Evolutionary conservation across 2,797 vertebrate species (phyloP), one percentile per base, ranked within the genome.

Genomic region (Neoniphon sammara): DNA sequence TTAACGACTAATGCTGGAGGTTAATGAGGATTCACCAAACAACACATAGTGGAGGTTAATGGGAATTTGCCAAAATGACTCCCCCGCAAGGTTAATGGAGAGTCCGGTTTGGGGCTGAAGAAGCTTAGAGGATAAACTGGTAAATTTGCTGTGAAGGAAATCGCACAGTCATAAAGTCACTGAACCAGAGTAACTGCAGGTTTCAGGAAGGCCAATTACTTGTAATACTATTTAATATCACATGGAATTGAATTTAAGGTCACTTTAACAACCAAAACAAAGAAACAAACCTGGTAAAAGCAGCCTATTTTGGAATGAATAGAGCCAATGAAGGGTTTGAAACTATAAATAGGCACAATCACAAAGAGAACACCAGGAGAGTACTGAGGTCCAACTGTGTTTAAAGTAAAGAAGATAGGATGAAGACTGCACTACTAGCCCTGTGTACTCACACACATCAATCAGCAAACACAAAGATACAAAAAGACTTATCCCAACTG

Each of bases 51-150:
- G 36, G 63, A 73, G 70, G 81, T 84, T 86, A 89, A 88, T 84
- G 82, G 70, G 77, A 80, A 78, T 85, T 79, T 70, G 50, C 62
- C 77, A 78, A 81, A 88, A 81, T 53, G 74, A 65, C 47, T 79
- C 67, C 62, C 66, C 72, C 70, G 72, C 44, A 75, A 88, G 85
- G 89, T 91, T 91, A 91, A 91, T 88, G 78, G 73, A 64, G 80
- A 86, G 68, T 80, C 81, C 73, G 60, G 82, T 80, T 72, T 80
- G 30, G 56, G 66, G 75, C 78, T 23, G 57, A 76, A 73, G 83
- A 87, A 78, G 82, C 79, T 52, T 67, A 72, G 72, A 73, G 73
- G 80, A 85, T 53, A 70, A 83, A 86, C 77, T 81, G 69, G 70
- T 56, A 68, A 82, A 85, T 88, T 86, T 76, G 57, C 78, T 39